These are phyloP conservation scores for Idaea dimidiata DNA, from an alignment of 2,888 invertebrate species.

Conservation along the genomic window DNA sequence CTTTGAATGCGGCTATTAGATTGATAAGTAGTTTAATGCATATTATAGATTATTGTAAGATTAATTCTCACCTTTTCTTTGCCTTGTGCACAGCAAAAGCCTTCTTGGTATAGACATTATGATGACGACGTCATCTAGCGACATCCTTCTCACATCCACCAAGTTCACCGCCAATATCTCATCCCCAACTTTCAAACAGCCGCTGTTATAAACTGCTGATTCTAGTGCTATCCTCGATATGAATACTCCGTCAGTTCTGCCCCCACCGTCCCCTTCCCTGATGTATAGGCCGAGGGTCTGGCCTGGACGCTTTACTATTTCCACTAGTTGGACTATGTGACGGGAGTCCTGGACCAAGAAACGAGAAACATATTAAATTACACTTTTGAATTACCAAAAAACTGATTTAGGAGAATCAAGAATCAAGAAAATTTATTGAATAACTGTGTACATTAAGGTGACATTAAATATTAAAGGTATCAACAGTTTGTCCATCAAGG, in stretches of 20 bases:
- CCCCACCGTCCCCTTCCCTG: constrained; percentile 99
- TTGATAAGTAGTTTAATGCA: no score
- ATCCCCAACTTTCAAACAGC: constrained; percentile 96
- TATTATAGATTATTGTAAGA: constrained; percentile 2
- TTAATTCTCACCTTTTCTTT: constrained; percentile 83
- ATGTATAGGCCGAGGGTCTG: constrained; percentile 99
- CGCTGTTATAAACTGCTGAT: constrained; percentile 98
- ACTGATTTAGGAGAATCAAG: no score
- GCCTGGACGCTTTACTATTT: constrained; percentile 99
- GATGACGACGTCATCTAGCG: constrained; percentile 98
- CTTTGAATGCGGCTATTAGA: constrained; percentile 7
- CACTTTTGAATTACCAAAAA: neutral
- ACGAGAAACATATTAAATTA: neutral
- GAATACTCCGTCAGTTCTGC: constrained; percentile 97
- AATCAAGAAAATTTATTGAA: no score
- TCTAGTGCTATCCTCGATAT: constrained; percentile 95
- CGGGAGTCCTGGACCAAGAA: constrained; percentile 81
- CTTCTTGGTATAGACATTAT: constrained; percentile 99
- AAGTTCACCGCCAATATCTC: constrained; percentile 99
- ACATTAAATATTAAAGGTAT: no score
- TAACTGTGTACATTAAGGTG: no score
- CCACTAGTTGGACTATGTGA: constrained; percentile 94
- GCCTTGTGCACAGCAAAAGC: constrained; percentile 95
- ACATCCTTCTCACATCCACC: constrained; percentile 98
- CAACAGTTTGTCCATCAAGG: no score